Base-by-base conservation (phyloP, 1,140 invertebrate genomes). In the Venustaconcha ellipsiformis region DNA sequence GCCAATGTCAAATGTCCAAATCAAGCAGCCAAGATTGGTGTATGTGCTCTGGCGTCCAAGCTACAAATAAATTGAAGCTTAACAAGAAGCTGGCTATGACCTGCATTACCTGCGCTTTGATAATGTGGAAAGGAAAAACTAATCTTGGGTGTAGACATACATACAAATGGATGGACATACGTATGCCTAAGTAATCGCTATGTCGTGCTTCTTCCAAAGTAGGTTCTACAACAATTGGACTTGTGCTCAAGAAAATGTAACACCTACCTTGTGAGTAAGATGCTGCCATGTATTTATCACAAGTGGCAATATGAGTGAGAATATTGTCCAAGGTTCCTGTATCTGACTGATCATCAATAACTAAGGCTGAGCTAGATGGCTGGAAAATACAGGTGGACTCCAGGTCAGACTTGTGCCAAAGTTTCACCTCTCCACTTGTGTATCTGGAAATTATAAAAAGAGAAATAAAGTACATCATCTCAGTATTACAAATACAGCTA, bases 351-450 rank as follows among this genome's bases (percentile, higher is more conserved):
- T 84, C 82, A 78, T 87, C 78, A 18, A 88, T 74, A 3, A 84
- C 64, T 5, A 89, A 78, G 8, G 86, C 76, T 26, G 83, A 88
- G 74, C 78, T 84, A 26, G 87, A 88, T 14, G 88, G 85, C 56
- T 88, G 78, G 26, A 88, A 85, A 15, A 83, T 77, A 70, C 83
- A 86, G 37, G 37, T 48, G 12, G 70, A 77, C 63, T 83, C 84
- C 5, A 81, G 84, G 57, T 75, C 74, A 18, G 72, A 57, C 14
- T 81, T 37, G 58, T 87, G 70, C 86, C 86, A 88, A 55, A 85
- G 30, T 57, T 86, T 86, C 3, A 88, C 82, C 30, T 88, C 76
- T 57, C 88, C 84, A 77, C 80, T 88, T 23, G 83, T 86, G 67
- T 87, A 88, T 18, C 86, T 88, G 60, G 60, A 59, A 74, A 68